These are phyloP conservation scores for Clarias macrocephalus DNA, from an alignment of 2,113 vertebrate genomes.

Conservation along the genomic window DNA sequence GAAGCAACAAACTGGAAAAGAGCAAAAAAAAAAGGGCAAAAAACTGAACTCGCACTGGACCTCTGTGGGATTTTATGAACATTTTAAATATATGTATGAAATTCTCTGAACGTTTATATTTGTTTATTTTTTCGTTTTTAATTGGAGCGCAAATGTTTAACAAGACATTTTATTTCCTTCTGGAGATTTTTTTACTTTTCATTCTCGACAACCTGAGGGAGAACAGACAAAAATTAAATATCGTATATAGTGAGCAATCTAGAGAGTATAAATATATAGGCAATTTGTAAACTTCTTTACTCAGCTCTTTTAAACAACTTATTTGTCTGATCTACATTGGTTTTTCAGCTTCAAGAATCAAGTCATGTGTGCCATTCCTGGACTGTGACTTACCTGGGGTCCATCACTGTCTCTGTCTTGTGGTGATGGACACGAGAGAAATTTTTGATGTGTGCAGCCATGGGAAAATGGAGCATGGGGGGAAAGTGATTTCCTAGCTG, in stretches of 20 bases:
- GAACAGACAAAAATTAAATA: background rate
- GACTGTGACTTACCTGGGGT: background rate
- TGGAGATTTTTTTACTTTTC: background rate
- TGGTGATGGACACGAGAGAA: too few species aligned
- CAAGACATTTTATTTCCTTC: background rate
- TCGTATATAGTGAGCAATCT: background rate
- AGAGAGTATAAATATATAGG: background rate
- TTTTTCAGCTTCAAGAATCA: background rate
- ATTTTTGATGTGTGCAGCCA: background rate
- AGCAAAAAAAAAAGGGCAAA: background rate
- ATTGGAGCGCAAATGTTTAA: background rate
- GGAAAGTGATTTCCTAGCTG: background rate
- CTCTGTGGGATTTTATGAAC: background rate
- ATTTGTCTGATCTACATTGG: too few species aligned
- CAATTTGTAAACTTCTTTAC: background rate
- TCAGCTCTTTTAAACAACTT: background rate
- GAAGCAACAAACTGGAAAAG: background rate
- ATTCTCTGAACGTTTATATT: background rate
- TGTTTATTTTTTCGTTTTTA: background rate
- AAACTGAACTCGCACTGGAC: background rate
- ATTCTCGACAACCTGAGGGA: background rate
- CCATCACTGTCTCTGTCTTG: background rate
- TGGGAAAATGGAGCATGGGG: background rate
- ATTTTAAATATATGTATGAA: background rate
- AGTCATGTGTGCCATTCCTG: background rate